phyloP scores from a whole-genome alignment of 2,113 vertebrate genomes.

The Rhinopomastus cyanomelas region DNA sequence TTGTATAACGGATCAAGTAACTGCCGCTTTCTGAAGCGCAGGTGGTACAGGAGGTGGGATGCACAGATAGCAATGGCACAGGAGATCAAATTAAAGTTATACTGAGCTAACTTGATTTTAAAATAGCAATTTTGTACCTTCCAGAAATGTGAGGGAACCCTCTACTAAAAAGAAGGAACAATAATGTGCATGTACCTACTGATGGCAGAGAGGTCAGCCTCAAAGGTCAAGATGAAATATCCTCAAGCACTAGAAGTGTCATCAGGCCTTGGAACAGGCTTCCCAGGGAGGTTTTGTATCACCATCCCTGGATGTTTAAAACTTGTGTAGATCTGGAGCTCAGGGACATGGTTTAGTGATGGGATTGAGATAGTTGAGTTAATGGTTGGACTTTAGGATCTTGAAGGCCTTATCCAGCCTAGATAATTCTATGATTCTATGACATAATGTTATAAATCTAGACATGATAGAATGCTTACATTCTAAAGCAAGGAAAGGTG shows the following conservation, averaged over 20 bases:
- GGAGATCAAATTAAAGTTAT: neutral
- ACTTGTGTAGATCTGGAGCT: no score
- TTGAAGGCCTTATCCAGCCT: no score
- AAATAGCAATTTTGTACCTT: neutral
- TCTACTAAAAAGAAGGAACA: neutral
- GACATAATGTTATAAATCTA: neutral
- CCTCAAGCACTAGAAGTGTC: no score
- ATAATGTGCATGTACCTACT: neutral
- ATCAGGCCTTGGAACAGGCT: no score
- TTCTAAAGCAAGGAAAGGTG: neutral
- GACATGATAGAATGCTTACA: neutral
- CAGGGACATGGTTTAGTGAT: no score
- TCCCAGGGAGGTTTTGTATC: no score
- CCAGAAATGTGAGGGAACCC: neutral
- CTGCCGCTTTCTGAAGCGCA: neutral
- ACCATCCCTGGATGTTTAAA: no score
- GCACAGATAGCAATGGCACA: neutral
- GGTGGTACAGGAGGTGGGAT: no score
- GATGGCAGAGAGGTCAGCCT: neutral
- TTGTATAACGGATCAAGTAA: neutral
- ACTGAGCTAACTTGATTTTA: neutral
- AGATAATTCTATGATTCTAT: no score
- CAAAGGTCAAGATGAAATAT: neutral
- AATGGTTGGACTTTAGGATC: no score
- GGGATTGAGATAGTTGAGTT: no score